Base-by-base conservation (phyloP, 2,888 invertebrate genomes). In the Pyrrhosoma nymphula region DNA sequence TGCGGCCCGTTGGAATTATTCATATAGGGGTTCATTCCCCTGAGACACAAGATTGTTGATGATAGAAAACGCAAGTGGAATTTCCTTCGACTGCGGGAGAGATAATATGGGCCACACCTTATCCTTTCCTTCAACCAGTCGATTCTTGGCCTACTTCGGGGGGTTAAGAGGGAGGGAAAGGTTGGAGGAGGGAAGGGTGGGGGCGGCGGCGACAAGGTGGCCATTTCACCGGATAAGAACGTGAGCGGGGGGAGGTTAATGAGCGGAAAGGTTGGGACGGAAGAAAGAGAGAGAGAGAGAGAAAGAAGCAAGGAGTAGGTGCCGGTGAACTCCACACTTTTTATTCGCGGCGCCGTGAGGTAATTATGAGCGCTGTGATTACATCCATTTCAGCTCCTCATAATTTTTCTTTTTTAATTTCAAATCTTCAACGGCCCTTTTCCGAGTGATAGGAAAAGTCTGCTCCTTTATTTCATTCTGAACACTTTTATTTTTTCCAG, bases 91-190 rank as follows among this genome's bases (percentile, higher is more conserved):
- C 26, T n/a, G 69, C 60, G 60, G 18, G n/a, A 12, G 69, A 23
- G 82, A 16, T 30, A 16, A 82, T 82, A 16, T 35, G 82, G 35
- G 35, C 30, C 30, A 35, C 82, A 35, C 35, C 16, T 82, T 82
- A 30, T 82, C 35, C 82, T 4, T 82, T 35, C 18, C 10, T 35
- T 82, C 35, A 8, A 35, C 82, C 82, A 82, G 82, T 82, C 82
- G 82, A 82, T 82, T 82, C 35, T 82, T 82, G 82, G 82, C 82
- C 82, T 82, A 82, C 82, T 82, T 82, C 18, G 69, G 69, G 10
- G 69, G 69, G 69, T 23, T 23, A 69, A 69, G 69, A 30, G 82
- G 30, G 30, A 16, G 82, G 30, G 16, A 2, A 35, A 82, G n/a
- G 82, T 14, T 35, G 35, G 30, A 26, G 82, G n/a, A 26, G 82